Evolutionary conservation across 92 coral and sea anemone genomes (phyloP).

Genomic region (Pocillopora grandis): DNA sequence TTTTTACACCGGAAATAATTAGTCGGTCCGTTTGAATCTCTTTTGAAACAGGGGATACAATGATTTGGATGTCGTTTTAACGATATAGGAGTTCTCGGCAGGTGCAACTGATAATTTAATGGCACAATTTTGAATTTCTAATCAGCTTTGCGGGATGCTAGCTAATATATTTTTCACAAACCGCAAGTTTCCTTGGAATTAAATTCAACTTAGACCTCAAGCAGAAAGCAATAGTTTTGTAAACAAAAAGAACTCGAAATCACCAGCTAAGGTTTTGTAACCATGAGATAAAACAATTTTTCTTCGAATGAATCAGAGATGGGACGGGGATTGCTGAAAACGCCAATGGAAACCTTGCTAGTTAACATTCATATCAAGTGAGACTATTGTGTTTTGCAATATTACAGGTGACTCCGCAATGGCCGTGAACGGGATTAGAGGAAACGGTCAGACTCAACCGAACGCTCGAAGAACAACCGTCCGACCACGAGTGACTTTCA

Average conservation of each 20-base stretch:
- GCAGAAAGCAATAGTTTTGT: background rate
- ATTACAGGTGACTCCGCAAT: constrained; percentile 18
- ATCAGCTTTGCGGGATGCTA: constrained; percentile 26
- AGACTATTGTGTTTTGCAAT: background rate
- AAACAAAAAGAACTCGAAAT: constrained; percentile 14
- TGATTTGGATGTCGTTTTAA: background rate
- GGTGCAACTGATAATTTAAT: constrained; percentile 19
- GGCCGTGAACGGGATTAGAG: constrained; percentile 18
- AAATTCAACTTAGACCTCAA: constrained; percentile 24
- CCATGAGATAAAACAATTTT: background rate
- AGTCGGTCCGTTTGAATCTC: background rate
- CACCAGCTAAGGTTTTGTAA: constrained; percentile 8
- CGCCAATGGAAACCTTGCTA: background rate
- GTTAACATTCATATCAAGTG: background rate
- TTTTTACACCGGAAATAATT: background rate
- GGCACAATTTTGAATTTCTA: constrained; percentile 37
- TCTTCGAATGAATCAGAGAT: background rate
- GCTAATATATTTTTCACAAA: constrained; percentile 19
- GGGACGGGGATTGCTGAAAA: background rate
- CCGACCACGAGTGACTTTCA: constrained; percentile 24
- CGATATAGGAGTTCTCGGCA: background rate
- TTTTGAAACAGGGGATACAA: background rate
- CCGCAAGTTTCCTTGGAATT: constrained; percentile 27
- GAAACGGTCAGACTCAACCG: background rate
- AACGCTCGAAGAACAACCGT: background rate